Percentiles rank a stretch among this genome's conserved stretches.
Evolutionary conservation across 2,888 invertebrate species (phyloP).

Genomic region (Urechis unicinctus): DNA sequence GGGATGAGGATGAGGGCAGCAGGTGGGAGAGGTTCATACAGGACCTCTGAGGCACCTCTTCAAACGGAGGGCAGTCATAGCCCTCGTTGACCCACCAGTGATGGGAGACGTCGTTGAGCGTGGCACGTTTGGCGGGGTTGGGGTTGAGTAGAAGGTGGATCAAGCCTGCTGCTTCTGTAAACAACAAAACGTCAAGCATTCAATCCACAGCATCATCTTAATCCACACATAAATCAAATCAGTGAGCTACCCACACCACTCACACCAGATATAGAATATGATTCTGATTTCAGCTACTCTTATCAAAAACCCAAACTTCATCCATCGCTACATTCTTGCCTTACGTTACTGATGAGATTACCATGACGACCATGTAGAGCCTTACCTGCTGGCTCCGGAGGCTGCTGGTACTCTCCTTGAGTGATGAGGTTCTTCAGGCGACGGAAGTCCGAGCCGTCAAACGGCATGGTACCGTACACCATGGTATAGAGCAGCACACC

Average conservation of each 20-base stretch:
- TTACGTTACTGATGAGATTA: neutral
- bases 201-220: too few relatives aligned
- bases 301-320: too few relatives aligned
- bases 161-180: constrained; percentile 81
- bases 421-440: constrained; percentile 93
- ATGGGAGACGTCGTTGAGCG: constrained; percentile 86
- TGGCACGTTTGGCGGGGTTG: constrained; percentile 79
- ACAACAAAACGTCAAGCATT: neutral
- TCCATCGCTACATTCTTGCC: too few relatives aligned
- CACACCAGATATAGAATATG: too few relatives aligned
- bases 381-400: neutral
- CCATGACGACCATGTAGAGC: neutral
- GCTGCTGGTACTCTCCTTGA: constrained; percentile 90
- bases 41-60: too few relatives aligned
- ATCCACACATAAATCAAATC: too few relatives aligned
- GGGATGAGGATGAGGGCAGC: too few relatives aligned
- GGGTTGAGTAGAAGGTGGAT: constrained; percentile 93
- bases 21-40: too few relatives aligned
- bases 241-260: too few relatives aligned
- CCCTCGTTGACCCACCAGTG: constrained; percentile 89
- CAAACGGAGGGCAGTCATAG: too few relatives aligned
- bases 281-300: too few relatives aligned
- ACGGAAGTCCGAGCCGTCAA: constrained; percentile 97
- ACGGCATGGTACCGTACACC: constrained; percentile 98
- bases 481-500: constrained; percentile 95